Evolutionary conservation across 2,797 vertebrate genomes (phyloP), one percentile per base, ranked within the genome.

Genomic region (Sebastes iracundus): DNA sequence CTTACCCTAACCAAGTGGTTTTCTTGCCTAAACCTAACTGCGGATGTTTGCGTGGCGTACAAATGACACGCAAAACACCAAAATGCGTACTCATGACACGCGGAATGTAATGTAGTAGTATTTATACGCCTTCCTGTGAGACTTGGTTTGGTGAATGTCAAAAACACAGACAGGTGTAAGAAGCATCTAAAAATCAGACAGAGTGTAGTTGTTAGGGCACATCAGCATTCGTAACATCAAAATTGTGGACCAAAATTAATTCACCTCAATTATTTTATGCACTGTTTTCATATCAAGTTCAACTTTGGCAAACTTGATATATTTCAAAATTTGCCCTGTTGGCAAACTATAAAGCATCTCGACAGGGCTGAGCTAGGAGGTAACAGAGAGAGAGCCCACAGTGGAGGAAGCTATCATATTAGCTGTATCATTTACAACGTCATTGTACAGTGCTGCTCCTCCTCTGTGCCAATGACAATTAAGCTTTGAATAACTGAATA

Each of bases 181-280:
- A 38, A 28, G 12, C 22, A 33, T 20, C 46, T 49, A 6, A 33
- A 73, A 49, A 16, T 3, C 23, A 28, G 16, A 58, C 28, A n/a
- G 23, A 25, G 49, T n/a, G 20, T n/a, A 5, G 49, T 0, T n/a
- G 49, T 52, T 20, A n/a, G 49, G 49, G 14, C 20, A 0, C 9
- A 22, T 66, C 5, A 25, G 8, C 0, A 46, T 20, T 66, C 49
- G 2, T 16, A 38, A 23, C 35, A 42, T 22, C 14, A 11, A 42
- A 18, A 38, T 60, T 30, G 58, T 11, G 59, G 16, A 18, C 42
- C 16, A 49, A 49, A 49, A 49, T 18, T 8, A 61, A 30, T 32
- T 30, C 7, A 60, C 28, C 1, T 58, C 13, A 30, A 28, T 60
- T 9, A 59, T 27, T 10, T 9, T 59, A 0, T 42, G 38, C 13